Conservation (phyloP, 2,113 vertebrate genomes). For the Macquaria australasica region DNA sequence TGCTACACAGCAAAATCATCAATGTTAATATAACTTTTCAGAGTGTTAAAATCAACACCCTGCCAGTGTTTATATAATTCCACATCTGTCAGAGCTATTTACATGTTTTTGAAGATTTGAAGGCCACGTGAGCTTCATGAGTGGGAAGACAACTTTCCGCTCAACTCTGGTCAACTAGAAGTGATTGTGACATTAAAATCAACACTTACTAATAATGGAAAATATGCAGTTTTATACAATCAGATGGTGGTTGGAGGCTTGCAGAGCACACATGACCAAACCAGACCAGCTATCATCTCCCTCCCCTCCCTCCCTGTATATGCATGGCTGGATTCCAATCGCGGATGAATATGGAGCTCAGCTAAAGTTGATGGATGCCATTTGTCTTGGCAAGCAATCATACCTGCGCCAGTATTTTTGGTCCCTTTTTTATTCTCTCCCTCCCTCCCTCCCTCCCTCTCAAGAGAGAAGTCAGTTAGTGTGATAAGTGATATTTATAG, state of each 20-base stretch:
- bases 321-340: conserved; percentile 66
- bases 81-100: conserved; percentile 23
- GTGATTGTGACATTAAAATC: conserved; percentile 17
- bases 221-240: neutral
- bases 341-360: conserved; percentile 64
- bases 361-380: conserved; percentile 74
- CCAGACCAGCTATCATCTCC: conserved; percentile 22
- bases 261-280: conserved; percentile 20
- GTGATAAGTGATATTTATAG: conserved; percentile 83
- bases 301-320: conserved; percentile 15
- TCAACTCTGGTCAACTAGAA: neutral
- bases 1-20: conserved; percentile 33
- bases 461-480: conserved; percentile 63
- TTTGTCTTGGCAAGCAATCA: conserved; percentile 77
- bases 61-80: conserved; percentile 26
- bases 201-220: neutral
- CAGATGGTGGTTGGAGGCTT: neutral
- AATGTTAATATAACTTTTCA: conserved; percentile 55
- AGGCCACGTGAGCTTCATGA: neutral
- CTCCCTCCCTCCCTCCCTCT: conserved; percentile 31
- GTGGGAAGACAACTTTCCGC: neutral
- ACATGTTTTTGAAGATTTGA: conserved; percentile 11
- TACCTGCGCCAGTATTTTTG: conserved; percentile 64
- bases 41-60: conserved; percentile 43
- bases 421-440: conserved; percentile 25